Conservation (phyloP, 2,888 invertebrate species). For the Biston stratarius region DNA sequence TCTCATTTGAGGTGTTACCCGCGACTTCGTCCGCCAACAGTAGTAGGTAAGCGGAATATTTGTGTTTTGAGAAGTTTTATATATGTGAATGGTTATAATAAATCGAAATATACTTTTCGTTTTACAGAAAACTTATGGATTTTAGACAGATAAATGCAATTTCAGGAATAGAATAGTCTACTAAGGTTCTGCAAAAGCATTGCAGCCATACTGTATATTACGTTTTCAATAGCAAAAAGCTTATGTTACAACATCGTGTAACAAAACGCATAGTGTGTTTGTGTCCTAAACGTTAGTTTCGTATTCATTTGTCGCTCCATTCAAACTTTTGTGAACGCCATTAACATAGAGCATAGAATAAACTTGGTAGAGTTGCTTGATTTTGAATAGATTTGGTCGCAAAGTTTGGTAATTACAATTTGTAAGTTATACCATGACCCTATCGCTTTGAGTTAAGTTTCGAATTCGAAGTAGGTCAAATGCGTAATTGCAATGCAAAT, state of each 20-base stretch:
- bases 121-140: too few species aligned
- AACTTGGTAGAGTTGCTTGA: conserved; percentile 11
- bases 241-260: background rate
- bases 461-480: conserved; percentile 14
- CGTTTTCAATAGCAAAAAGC: background rate
- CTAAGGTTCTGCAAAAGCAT: background rate
- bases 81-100: too few species aligned
- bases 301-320: conserved; percentile 44
- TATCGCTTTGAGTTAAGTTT: conserved; percentile 24
- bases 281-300: conserved; percentile 30
- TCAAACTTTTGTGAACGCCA: conserved; percentile 22
- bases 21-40: too few species aligned
- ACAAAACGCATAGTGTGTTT: conserved; percentile 6
- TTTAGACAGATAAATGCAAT: too few species aligned
- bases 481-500: conserved; percentile 17
- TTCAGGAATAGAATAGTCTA: too few species aligned
- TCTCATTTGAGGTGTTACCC: too few species aligned
- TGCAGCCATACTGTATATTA: background rate
- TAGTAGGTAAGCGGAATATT: too few species aligned
- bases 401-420: conserved; percentile 30
- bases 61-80: too few species aligned
- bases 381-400: conserved; percentile 21
- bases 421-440: conserved; percentile 23
- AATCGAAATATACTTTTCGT: too few species aligned
- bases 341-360: conserved; percentile 12